Conservation (phyloP, 2,113 vertebrate species). For the Trinectes maculatus region DNA sequence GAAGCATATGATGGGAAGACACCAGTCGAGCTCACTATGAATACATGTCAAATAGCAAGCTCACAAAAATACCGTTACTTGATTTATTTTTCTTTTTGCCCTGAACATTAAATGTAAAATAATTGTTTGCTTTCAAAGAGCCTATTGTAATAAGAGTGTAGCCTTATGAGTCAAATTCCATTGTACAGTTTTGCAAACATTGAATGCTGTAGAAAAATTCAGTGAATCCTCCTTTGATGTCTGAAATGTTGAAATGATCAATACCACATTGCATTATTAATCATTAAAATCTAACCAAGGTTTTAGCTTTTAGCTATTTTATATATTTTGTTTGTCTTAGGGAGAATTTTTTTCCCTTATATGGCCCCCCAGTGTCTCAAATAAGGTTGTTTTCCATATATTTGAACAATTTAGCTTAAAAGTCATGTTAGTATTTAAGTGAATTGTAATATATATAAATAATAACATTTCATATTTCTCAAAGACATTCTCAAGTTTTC, state of each 20-base stretch:
- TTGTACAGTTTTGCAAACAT: not conserved
- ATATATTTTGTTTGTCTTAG: too few relatives aligned
- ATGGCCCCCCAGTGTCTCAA: too few relatives aligned
- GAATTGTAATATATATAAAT: not conserved
- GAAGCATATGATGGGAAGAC: slow-evolving; percentile 75
- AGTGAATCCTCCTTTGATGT: not conserved
- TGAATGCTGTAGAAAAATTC: not conserved
- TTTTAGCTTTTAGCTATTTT: too few relatives aligned
- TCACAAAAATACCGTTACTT: not conserved
- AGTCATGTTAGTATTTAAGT: not conserved
- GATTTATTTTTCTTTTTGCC: not conserved
- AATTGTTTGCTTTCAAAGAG: too few relatives aligned
- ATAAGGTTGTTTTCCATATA: not conserved
- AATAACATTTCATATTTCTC: not conserved
- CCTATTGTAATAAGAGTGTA: too few relatives aligned
- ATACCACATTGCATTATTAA: not conserved
- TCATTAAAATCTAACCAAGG: too few relatives aligned
- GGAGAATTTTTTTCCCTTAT: too few relatives aligned
- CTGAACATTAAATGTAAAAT: too few relatives aligned
- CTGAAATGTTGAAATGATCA: not conserved
- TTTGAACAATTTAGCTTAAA: not conserved
- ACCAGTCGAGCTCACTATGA: slow-evolving; percentile 21
- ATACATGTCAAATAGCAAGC: not conserved
- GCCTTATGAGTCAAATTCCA: not conserved
- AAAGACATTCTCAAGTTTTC: not conserved